These are phyloP conservation scores for Agonopterix heracliana DNA, from an alignment of 2,888 invertebrate species.

Conservation along the genomic window DNA sequence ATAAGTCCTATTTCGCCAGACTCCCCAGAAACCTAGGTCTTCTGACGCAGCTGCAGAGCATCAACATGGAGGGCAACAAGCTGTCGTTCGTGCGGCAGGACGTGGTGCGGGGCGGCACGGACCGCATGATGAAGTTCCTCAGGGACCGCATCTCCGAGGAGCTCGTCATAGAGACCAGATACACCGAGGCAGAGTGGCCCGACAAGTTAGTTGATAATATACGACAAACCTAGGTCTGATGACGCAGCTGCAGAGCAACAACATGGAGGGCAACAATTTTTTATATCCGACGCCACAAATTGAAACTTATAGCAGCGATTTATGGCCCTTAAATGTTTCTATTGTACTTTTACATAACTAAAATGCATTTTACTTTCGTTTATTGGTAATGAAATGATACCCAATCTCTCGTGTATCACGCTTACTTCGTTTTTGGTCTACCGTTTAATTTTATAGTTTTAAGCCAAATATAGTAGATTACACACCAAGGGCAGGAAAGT, in stretches of 20 bases:
- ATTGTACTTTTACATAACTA: too few relatives aligned
- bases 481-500: too few relatives aligned
- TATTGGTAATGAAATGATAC: too few relatives aligned
- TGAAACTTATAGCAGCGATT: too few relatives aligned
- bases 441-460: too few relatives aligned
- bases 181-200: constrained; percentile 59
- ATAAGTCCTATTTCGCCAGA: constrained; percentile 25
- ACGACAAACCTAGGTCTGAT: constrained; percentile 66
- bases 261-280: constrained; percentile 88
- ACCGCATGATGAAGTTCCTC: constrained; percentile 85
- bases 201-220: constrained; percentile 62
- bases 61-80: constrained; percentile 91
- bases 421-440: too few relatives aligned
- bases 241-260: constrained; percentile 87
- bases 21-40: constrained; percentile 64
- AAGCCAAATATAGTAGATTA: too few relatives aligned
- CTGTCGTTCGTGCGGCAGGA: constrained; percentile 88
- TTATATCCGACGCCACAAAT: too few relatives aligned
- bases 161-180: constrained; percentile 48
- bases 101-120: constrained; percentile 89
- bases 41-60: constrained; percentile 86
- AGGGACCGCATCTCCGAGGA: constrained; percentile 77
- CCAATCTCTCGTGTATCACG: too few relatives aligned
- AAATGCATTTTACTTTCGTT: too few relatives aligned
- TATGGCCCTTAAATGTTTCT: too few relatives aligned